Evolutionary conservation across 2,888 invertebrate genomes (phyloP).

Genomic region (Tachina fera): DNA sequence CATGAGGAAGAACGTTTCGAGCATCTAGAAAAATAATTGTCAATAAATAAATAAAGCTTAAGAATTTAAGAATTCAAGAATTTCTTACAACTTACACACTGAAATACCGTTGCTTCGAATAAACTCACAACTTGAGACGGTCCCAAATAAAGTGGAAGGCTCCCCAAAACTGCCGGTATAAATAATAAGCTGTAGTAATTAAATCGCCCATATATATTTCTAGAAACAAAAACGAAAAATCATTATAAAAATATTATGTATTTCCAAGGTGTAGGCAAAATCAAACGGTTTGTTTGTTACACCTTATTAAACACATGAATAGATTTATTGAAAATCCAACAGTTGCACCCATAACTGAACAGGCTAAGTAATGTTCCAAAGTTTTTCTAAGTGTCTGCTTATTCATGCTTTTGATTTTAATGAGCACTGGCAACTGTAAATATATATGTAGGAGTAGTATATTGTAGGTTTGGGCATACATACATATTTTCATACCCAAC

Average conservation of each 20-base stretch:
- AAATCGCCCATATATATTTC: constrained; percentile 74
- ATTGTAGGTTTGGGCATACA: background rate
- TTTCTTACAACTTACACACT: constrained; percentile 75
- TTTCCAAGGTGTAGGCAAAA: background rate
- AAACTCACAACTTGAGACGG: constrained; percentile 72
- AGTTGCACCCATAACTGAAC: constrained; percentile 71
- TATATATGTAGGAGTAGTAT: background rate
- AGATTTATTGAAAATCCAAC: constrained; percentile 66
- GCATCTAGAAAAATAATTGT: constrained; percentile 71
- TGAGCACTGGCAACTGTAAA: constrained; percentile 73
- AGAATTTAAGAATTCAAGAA: no score
- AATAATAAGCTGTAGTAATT: constrained; percentile 67
- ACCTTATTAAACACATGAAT: constrained; percentile 76
- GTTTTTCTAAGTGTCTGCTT: constrained; percentile 68
- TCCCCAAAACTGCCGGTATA: constrained; percentile 74
- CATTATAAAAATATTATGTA: background rate
- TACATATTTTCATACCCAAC: no score
- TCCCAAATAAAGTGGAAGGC: constrained; percentile 60
- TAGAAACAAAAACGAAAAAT: constrained; percentile 47
- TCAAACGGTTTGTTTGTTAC: background rate
- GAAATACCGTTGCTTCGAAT: constrained; percentile 75
- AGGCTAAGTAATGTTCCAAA: constrained; percentile 73
- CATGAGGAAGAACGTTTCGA: constrained; percentile 75
- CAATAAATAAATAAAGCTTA: background rate
- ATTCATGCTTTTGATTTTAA: constrained; percentile 70